Base-by-base conservation (phyloP, 2,888 invertebrate genomes). In the Formica aserva region DNA sequence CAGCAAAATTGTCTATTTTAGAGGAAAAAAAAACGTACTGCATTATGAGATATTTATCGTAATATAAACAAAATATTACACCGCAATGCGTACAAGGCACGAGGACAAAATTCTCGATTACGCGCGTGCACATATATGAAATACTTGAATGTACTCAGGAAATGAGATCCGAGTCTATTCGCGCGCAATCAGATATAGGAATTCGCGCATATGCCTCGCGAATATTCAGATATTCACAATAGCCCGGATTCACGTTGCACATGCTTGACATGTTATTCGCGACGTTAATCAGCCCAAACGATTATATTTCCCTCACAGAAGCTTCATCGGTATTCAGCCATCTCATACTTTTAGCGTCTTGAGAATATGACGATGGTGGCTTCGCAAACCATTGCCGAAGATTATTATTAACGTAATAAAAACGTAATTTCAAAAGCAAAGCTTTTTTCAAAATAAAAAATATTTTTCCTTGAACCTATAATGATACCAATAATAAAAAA, bases 211-310 rank as follows among this genome's bases (percentile, higher is more conserved):
- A 52, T 71, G 78, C 60, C 78, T 80, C 60, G 78, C 71, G 78
- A 71, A 80, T 80, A 80, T 80, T 80, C 78, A 71, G 60, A 62
- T 80, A 71, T 80, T 80, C 78, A 80, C 78, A 80, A 80, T 80
- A 60, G 78, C 35, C 60, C 45, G 60, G 45, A 80, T 80, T 80
- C 60, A 35, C 69, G 69, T 22, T 41, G 32, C 35, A 29, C 65
- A 77, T 60, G 78, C 69, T 78, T 78, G 69, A 78, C 69, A 62
- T 71, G 78, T 77, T 77, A 67, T 71, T 80, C 45, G 60, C 71
- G 45, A 71, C 71, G 71, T 80, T 80, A 80, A 80, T 80, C 78
- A 80, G 71, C 62, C 22, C 60, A 71, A 71, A 71, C 18, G 67
- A 77, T 66, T 77, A n/a, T 52, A 77, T 77, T 77, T 35, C 57